Evolutionary conservation across 2,888 invertebrate genomes (phyloP).

Genomic region (Acronicta leporina): DNA sequence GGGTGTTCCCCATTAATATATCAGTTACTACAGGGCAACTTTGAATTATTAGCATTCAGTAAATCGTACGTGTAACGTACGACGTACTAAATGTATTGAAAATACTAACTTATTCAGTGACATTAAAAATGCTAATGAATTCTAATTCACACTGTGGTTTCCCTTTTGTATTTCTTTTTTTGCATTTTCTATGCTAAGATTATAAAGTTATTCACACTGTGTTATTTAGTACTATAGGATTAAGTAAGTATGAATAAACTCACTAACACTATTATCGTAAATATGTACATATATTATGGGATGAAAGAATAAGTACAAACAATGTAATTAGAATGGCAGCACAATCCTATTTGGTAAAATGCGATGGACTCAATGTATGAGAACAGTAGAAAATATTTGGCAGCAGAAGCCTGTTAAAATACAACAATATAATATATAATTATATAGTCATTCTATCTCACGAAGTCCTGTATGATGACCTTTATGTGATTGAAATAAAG

Average conservation of each 20-base stretch:
- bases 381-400: not conserved
- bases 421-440: too few species aligned
- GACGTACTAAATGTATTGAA: too few species aligned
- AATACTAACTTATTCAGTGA: too few species aligned
- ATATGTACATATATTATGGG: slow-evolving; percentile 10
- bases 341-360: not conserved
- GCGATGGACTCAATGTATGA: not conserved
- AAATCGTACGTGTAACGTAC: not conserved
- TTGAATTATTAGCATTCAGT: not conserved
- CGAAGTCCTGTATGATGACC: too few species aligned
- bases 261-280: slow-evolving; percentile 6
- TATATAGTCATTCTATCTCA: too few species aligned
- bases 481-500: too few species aligned
- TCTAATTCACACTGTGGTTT: not conserved
- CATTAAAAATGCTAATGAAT: too few species aligned
- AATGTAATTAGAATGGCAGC: slow-evolving; percentile 10
- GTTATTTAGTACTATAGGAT: slow-evolving; percentile 35
- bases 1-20: slow-evolving; percentile 28
- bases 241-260: slow-evolving; percentile 30
- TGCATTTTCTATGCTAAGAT: too few species aligned
- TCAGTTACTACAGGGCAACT: slow-evolving; percentile 10
- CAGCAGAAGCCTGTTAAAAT: not conserved
- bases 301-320: slow-evolving; percentile 37
- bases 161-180: too few species aligned
- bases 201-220: too few species aligned